Percentiles rank a stretch among this genome's conserved stretches.
Conservation (phyloP, 2,113 vertebrate genomes). For the Nothoprocta perdicaria region DNA sequence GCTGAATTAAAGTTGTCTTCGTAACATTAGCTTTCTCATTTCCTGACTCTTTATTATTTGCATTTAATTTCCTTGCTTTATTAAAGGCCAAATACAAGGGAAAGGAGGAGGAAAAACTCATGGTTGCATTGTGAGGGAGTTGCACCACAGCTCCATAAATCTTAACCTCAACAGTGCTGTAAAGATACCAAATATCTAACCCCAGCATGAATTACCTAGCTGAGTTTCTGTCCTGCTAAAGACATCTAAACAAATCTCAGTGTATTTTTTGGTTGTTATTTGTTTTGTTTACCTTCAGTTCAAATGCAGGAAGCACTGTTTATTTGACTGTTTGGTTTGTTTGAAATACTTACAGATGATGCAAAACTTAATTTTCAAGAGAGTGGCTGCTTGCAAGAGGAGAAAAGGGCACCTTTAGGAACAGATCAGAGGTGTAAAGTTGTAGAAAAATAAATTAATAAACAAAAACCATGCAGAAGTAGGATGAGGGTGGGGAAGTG, state of each 20-base stretch:
- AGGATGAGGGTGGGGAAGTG: not conserved
- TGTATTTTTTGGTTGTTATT: not conserved
- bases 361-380: not conserved
- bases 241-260: not conserved
- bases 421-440: not conserved
- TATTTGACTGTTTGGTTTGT: not conserved
- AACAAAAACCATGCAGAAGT: not conserved
- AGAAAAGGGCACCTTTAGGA: not conserved
- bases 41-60: slow-evolving; percentile 55
- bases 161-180: slow-evolving; percentile 25
- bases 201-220: not conserved
- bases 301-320: not conserved
- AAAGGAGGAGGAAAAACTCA: slow-evolving; percentile 15
- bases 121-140: not conserved
- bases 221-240: not conserved
- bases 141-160: not conserved
- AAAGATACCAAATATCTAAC: not conserved
- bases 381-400: not conserved
- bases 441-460: not conserved
- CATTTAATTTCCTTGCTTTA: slow-evolving; percentile 63
- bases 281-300: not conserved
- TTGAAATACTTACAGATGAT: not conserved
- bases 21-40: slow-evolving; percentile 50
- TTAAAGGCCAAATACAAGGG: not conserved
- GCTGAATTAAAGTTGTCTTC: slow-evolving; percentile 16